Evolutionary conservation across 1,140 invertebrate species (phyloP).

Genomic region (Batillaria attramentaria): DNA sequence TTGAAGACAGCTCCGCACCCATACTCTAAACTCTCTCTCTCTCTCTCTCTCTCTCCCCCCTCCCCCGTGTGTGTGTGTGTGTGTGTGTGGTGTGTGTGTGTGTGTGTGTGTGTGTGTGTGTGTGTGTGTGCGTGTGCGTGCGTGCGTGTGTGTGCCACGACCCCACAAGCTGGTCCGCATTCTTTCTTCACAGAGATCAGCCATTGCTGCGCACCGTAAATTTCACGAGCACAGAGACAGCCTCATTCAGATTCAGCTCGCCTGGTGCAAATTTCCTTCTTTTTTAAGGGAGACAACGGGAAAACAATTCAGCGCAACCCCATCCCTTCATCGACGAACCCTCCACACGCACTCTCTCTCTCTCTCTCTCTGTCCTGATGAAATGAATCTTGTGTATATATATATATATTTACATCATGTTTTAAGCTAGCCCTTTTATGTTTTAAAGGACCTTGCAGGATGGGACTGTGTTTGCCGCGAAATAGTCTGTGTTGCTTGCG

Average conservation of each 20-base stretch:
- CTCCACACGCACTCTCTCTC: too few species aligned
- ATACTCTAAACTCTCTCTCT: not conserved
- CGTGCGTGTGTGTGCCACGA: not conserved
- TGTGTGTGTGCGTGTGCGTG: not conserved
- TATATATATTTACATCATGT: not conserved
- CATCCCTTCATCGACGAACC: not conserved
- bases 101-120: constrained; percentile 5
- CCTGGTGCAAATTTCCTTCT: not conserved
- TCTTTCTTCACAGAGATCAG: not conserved
- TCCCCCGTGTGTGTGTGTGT: not conserved
- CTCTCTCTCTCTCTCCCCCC: not conserved
- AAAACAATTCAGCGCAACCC: not conserved
- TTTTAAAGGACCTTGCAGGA: not conserved
- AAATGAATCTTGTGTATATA: not conserved
- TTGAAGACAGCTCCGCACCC: not conserved
- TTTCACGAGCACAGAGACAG: not conserved
- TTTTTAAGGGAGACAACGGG: not conserved
- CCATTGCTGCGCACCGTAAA: not conserved
- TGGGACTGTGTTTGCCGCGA: not conserved
- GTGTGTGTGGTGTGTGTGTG: not conserved
- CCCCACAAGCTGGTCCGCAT: not conserved
- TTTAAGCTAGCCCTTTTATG: not conserved
- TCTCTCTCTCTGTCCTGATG: too few species aligned
- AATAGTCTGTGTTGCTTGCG: too few species aligned
- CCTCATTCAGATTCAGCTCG: too few species aligned